Evolutionary conservation across 2,797 vertebrate genomes (phyloP), one percentile per base, ranked within the genome.

Genomic region (Taeniopygia guttata): DNA sequence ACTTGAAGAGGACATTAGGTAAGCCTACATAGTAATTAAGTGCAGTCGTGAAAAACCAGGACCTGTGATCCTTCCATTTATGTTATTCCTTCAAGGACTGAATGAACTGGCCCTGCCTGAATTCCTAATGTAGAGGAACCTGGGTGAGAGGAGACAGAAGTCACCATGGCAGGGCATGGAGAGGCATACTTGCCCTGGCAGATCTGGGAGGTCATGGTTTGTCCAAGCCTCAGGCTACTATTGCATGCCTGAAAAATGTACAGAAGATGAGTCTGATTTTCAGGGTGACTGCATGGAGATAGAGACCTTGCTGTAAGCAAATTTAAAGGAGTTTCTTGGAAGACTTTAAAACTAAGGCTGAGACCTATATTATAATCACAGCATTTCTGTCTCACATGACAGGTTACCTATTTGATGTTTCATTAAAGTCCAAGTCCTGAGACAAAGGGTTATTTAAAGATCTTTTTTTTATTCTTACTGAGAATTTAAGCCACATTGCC

Each of bases 31-130:
- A 42, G 30, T 55, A 94, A 78, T 81, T 91, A 94, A 86, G 9
- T 84, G 15, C 11, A 81, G 51, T 22, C 48, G 85, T 87, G 40
- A 55, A 87, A 93, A 90, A 46, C 1, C 55, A 64, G n/a, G 51
- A 84, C 59, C 54, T 80, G 43, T 78, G 73, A 81, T 91, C 30
- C 63, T 90, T 93, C 51, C 36, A 78, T 91, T 78, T 86, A 9
- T 72, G 55, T 68, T 91, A 34, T 68, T 91, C 62, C 79, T 69
- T 78, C 46, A 66, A 94, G 66, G 36, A 68, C 58, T 88, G 54
- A 85, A 85, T 94, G 79, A 93, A 90, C 94, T 68, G 62, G 85
- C 46, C 60, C 11, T 91, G 29, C 76, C 69, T 91, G 85, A 90
- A 88, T 90, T 83, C 45, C 62, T 94, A 27, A 78, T 58, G 22